Percentiles rank a stretch among this genome's conserved stretches.
Evolutionary conservation across 2,797 vertebrate species (phyloP).

Genomic region (Crypturellus tataupa): DNA sequence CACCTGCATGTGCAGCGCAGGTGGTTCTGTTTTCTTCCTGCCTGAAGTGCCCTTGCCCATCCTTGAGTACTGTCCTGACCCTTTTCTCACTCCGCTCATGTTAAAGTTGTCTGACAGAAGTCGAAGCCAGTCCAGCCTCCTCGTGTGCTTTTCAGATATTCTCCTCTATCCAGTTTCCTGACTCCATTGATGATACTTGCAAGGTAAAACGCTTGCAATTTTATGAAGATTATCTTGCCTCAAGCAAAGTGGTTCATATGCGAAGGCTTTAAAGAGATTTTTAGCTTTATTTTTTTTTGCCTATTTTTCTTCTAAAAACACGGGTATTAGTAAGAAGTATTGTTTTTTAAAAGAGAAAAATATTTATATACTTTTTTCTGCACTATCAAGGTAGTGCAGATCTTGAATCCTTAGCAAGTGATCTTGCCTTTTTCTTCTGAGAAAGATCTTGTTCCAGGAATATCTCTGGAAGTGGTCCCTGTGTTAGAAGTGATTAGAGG

Average conservation of each 20-base stretch:
- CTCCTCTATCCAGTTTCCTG: background rate
- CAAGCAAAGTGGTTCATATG: accelerated
- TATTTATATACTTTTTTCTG: background rate
- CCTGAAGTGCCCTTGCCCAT: background rate
- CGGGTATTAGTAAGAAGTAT: background rate
- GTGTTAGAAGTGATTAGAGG: background rate
- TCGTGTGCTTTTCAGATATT: background rate
- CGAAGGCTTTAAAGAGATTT: background rate
- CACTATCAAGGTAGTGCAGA: background rate
- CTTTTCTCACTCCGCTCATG: background rate
- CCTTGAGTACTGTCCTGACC: background rate
- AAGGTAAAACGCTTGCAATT: background rate
- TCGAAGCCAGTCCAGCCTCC: background rate
- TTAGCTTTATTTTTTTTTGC: background rate
- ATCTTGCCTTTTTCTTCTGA: background rate
- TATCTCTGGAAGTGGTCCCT: background rate
- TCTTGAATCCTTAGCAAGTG: background rate
- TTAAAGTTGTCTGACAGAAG: background rate
- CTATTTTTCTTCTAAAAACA: background rate
- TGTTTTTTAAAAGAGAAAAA: background rate
- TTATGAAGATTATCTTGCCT: background rate
- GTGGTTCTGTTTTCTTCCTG: background rate
- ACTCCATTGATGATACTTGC: background rate
- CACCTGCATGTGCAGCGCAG: background rate
- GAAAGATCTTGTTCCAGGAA: background rate